Base-by-base conservation (phyloP, 2,888 invertebrate species). In the Coenonympha glycerion region DNA sequence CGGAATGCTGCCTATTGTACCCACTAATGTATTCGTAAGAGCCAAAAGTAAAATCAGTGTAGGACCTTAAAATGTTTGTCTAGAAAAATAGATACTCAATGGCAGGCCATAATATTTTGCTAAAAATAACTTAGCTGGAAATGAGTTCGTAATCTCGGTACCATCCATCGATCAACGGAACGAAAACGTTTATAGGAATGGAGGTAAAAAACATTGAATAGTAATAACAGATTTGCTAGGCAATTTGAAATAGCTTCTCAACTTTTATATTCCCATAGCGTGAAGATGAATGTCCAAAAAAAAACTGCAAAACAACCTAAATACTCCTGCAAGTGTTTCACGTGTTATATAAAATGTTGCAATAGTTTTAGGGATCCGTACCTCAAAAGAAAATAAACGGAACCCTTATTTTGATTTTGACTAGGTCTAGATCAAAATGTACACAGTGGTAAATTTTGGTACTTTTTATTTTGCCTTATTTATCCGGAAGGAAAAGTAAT, bases 231-330 rank as follows among this genome's bases (percentile, higher is more conserved):
- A 33, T 46, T 59, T 40, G 44, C 45, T 30, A 64, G 62, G 63
- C 70, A 64, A 73, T 76, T 73, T 71, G 70, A 49, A 37, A 68
- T 68, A 64, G 69, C 69, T 73, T 76, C 64, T 65, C 71, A 65
- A 71, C 68, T 58, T 70, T 78, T 79, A 72, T 80, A 41, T 8
- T 39, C 13, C 3, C 4, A 3, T 26, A n/a, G 18, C 18, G 39
- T 15, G 39, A 24, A 24, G 9, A 8, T 3, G 39, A 22, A 5
- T n/a, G n/a, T n/a, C n/a, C n/a, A n/a, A 39, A 24, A 9, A 8
- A 37, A 22, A 22, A 22, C 22, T 11, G 37, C 21, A 3, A 21
- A 37, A 39, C 18, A 34, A 34, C 5, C n/a, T 19, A 19, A 13
- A 24, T 6, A n/a, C 4, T 3, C 24, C 13, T 13, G 15, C 31